A percentile compares a stretch with the other conserved stretches of the same genome.
Conservation (phyloP, 2,888 invertebrate genomes). For the Cepaea hortensis region DNA sequence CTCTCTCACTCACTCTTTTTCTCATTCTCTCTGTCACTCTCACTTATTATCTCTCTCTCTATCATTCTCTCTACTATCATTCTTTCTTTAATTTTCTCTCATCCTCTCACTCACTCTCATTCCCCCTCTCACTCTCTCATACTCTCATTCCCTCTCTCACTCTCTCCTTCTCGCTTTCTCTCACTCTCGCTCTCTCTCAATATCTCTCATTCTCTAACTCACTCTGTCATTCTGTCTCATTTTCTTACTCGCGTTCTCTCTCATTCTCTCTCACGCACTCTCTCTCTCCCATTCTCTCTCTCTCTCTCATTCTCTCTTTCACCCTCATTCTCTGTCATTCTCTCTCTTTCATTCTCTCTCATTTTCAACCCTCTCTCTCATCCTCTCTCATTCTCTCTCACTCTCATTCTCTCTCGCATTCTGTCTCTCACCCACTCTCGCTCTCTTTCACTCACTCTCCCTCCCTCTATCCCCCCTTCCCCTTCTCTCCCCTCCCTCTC, state of each 20-base stretch:
- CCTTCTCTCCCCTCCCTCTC: background rate
- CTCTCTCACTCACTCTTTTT: background rate
- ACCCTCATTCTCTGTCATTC: background rate
- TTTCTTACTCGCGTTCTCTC: background rate
- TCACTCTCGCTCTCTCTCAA: background rate
- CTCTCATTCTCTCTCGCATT: too few species aligned
- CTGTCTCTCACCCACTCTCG: too few species aligned
- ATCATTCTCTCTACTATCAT: background rate
- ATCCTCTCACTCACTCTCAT: background rate
- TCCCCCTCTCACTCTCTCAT: background rate
- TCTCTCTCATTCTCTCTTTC: conserved; percentile 28
- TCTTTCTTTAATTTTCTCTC: conserved; percentile 2
- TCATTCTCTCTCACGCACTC: background rate
- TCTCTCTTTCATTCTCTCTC: too few species aligned
- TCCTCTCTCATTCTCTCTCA: too few species aligned
- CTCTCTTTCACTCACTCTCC: too few species aligned
- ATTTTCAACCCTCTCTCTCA: too few species aligned
- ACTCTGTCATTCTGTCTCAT: background rate
- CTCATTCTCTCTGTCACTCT: background rate
- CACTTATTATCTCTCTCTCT: background rate
- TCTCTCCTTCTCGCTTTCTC: too few species aligned
- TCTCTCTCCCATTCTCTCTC: conserved; percentile 22
- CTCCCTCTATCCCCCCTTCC: too few species aligned
- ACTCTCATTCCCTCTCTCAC: too few species aligned
- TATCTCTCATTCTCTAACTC: background rate